These are phyloP conservation scores for Ceriagrion tenellum DNA, from an alignment of 2,888 invertebrate species.

Conservation along the genomic window DNA sequence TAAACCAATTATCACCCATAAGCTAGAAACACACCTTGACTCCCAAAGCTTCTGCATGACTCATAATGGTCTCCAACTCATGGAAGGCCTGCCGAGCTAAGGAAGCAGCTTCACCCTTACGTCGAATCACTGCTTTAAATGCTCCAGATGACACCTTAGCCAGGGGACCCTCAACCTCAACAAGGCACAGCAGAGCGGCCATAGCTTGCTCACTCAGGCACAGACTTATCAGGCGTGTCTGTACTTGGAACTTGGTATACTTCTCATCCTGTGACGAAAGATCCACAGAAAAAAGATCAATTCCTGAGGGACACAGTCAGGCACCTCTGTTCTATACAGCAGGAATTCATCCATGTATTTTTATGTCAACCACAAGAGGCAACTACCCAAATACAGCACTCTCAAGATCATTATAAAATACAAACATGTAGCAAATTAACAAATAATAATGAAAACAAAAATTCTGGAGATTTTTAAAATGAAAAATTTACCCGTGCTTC, in stretches of 20 bases:
- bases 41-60: constrained; percentile 86
- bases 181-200: constrained; percentile 82
- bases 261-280: constrained; percentile 80
- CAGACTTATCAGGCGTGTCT: constrained; percentile 84
- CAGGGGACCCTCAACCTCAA: constrained; percentile 84
- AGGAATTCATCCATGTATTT: too few relatives aligned
- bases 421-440: too few relatives aligned
- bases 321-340: not conserved
- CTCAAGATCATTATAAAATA: too few relatives aligned
- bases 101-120: constrained; percentile 83
- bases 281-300: not conserved
- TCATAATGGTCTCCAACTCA: constrained; percentile 87
- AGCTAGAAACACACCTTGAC: constrained; percentile 82
- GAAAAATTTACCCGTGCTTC: constrained; percentile 74
- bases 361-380: too few relatives aligned
- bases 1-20: not conserved
- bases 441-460: not conserved
- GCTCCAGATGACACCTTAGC: constrained; percentile 81
- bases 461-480: not conserved
- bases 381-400: too few relatives aligned
- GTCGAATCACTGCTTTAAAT: constrained; percentile 84
- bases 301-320: constrained; percentile 1
- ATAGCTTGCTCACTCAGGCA: constrained; percentile 86
- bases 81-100: constrained; percentile 85
- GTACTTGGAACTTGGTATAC: constrained; percentile 85